A percentile compares a stretch with the other conserved stretches of the same genome.
These are phyloP conservation scores for Eriosoma lanigerum DNA, from an alignment of 1,140 invertebrate species.

Conservation along the genomic window DNA sequence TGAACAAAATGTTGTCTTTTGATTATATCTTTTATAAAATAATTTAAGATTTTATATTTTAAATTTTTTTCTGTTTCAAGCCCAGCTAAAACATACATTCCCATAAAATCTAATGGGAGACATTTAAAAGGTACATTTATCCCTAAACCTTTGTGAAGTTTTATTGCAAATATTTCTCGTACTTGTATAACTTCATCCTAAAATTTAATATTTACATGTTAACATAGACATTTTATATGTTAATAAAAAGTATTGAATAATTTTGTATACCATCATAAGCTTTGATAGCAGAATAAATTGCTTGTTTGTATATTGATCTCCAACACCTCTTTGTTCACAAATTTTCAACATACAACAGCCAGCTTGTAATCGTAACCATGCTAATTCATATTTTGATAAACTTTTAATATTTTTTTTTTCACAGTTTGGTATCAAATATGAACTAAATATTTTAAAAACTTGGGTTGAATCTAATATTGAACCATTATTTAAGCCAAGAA, in stretches of 20 bases:
- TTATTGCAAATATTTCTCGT: slow-evolving; percentile 82
- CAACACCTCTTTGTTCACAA: slow-evolving; percentile 92
- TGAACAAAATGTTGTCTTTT: slow-evolving; percentile 90
- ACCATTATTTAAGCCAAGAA: slow-evolving; percentile 86
- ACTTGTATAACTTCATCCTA: slow-evolving; percentile 88
- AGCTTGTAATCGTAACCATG: slow-evolving; percentile 85
- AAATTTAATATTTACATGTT: slow-evolving; percentile 24
- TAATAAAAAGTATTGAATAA: background rate
- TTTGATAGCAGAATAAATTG: slow-evolving; percentile 93
- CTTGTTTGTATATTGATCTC: slow-evolving; percentile 89
- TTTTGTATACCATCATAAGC: slow-evolving; percentile 72
- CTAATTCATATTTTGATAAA: slow-evolving; percentile 84
- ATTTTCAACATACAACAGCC: slow-evolving; percentile 95
- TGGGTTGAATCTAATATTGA: slow-evolving; percentile 88
- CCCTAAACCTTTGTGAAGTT: slow-evolving; percentile 86
- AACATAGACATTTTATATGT: no score
- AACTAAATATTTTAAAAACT: slow-evolving; percentile 88
- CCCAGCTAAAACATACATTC: slow-evolving; percentile 83
- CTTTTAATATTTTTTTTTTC: slow-evolving; percentile 69
- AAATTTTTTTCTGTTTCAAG: slow-evolving; percentile 79
- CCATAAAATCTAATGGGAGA: slow-evolving; percentile 95
- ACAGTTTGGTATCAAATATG: slow-evolving; percentile 86
- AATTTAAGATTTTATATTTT: slow-evolving; percentile 69
- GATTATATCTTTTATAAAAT: slow-evolving; percentile 83
- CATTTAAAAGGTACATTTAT: slow-evolving; percentile 83